A percentile compares a stretch with the other conserved stretches of the same genome.
Evolutionary conservation across 2,113 vertebrate genomes (phyloP).

Genomic region (Caracal caracal): DNA sequence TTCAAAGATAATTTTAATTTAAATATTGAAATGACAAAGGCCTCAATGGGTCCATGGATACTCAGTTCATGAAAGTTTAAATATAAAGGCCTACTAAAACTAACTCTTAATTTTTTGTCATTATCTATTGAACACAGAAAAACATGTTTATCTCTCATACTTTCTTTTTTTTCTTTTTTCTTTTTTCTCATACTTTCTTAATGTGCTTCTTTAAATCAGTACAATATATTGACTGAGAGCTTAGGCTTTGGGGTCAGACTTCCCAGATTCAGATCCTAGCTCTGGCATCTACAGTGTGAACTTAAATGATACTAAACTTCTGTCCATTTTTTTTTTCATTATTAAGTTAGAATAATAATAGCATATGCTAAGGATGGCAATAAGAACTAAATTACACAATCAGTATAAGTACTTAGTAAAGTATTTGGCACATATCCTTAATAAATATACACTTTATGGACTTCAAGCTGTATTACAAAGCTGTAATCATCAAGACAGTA

Average conservation of each 20-base stretch:
- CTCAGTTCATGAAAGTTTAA: constrained; percentile 29
- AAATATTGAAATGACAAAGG: constrained; percentile 25
- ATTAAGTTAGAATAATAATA: not conserved
- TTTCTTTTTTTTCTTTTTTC: not conserved
- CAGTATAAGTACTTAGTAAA: not conserved
- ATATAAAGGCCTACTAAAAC: not conserved
- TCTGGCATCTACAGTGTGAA: not conserved
- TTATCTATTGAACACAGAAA: not conserved
- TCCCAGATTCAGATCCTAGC: not conserved
- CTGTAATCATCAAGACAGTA: too few species aligned
- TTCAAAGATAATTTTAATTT: constrained; percentile 5
- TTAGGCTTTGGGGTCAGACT: constrained; percentile 16
- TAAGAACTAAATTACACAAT: not conserved
- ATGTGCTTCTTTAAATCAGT: constrained; percentile 3
- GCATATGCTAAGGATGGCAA: not conserved
- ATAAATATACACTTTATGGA: not conserved
- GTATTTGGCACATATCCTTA: not conserved
- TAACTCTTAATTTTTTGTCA: not conserved
- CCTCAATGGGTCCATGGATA: not conserved
- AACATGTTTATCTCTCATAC: not conserved
- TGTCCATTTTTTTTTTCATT: not conserved
- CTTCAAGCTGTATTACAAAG: too few species aligned
- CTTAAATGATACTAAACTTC: not conserved
- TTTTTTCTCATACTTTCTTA: not conserved
- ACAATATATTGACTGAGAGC: not conserved